A percentile compares a stretch with the other conserved stretches of the same genome.
Evolutionary conservation across 2,797 vertebrate genomes (phyloP).

Genomic region (Yasuhikotakia modesta): DNA sequence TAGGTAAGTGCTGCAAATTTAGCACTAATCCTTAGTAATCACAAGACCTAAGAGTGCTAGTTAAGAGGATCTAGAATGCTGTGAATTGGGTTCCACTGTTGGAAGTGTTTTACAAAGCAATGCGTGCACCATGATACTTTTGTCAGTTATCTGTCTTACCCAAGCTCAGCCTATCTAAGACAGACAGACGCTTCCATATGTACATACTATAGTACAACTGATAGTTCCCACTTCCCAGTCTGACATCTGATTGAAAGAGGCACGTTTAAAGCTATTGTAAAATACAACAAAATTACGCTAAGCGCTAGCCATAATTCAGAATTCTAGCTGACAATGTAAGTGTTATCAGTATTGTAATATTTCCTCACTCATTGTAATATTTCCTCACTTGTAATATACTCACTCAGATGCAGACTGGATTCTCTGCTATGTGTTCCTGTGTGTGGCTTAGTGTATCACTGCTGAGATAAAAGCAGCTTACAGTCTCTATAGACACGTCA

Average conservation of each 20-base stretch:
- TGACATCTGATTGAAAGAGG: constrained; percentile 23
- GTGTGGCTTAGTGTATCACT: constrained; percentile 22
- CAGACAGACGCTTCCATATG: neutral
- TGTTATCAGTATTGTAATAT: neutral
- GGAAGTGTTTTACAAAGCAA: constrained; percentile 11
- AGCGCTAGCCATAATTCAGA: no score
- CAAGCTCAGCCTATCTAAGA: constrained; percentile 35
- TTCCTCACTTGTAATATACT: no score
- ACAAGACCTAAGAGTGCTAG: constrained; percentile 55
- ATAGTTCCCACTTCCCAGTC: neutral
- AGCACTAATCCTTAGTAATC: constrained; percentile 76
- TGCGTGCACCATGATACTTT: constrained; percentile 41
- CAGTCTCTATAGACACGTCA: constrained; percentile 46
- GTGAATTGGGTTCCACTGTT: constrained; percentile 41
- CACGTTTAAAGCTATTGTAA: neutral
- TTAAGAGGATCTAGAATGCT: constrained; percentile 72
- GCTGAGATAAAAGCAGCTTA: constrained; percentile 62
- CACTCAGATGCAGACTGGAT: constrained; percentile 23
- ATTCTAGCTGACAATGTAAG: neutral
- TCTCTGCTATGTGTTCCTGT: constrained; percentile 21
- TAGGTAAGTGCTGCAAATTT: constrained; percentile 63
- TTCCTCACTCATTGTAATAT: no score
- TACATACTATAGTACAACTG: neutral
- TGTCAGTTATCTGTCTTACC: constrained; percentile 38
- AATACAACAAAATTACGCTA: neutral